Percentiles rank a stretch among this genome's conserved stretches.
phyloP scores from a whole-genome alignment of 1,140 invertebrate species.

The Oryctes rhinoceros region DNA sequence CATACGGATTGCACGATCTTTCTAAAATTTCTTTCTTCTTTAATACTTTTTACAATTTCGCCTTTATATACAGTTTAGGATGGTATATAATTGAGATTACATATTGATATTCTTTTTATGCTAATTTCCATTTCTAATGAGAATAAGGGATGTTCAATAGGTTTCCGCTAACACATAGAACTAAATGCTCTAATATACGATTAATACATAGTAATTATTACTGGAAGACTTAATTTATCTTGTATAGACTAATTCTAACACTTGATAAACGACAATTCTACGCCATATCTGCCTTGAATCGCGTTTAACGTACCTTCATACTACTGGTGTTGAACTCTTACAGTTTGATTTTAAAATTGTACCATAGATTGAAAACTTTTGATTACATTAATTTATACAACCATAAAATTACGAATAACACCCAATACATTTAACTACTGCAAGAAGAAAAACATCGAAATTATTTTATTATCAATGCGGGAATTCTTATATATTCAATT shows the following conservation, averaged over 20 bases:
- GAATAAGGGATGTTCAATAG: neutral
- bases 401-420: neutral
- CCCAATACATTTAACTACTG: conserved; percentile 18
- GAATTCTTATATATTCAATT: conserved; percentile 11
- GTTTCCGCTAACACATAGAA: conserved; percentile 6
- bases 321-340: conserved; percentile 30
- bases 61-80: neutral
- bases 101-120: neutral
- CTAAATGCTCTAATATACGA: conserved; percentile 4
- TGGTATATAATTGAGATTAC: conserved; percentile 7
- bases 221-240: conserved; percentile 31
- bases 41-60: conserved; percentile 8
- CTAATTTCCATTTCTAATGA: neutral
- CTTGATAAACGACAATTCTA: conserved; percentile 6
- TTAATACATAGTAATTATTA: conserved; percentile 6
- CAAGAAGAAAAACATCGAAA: neutral
- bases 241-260: neutral
- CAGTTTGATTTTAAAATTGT: conserved; percentile 29
- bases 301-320: conserved; percentile 22
- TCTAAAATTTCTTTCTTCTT: neutral
- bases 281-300: neutral
- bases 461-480: neutral
- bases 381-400: conserved; percentile 30
- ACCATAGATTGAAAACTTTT: conserved; percentile 31
- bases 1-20: conserved; percentile 21